phyloP scores from a whole-genome alignment of 92 coral and sea anemone genomes.

The Siderastrea siderea region DNA sequence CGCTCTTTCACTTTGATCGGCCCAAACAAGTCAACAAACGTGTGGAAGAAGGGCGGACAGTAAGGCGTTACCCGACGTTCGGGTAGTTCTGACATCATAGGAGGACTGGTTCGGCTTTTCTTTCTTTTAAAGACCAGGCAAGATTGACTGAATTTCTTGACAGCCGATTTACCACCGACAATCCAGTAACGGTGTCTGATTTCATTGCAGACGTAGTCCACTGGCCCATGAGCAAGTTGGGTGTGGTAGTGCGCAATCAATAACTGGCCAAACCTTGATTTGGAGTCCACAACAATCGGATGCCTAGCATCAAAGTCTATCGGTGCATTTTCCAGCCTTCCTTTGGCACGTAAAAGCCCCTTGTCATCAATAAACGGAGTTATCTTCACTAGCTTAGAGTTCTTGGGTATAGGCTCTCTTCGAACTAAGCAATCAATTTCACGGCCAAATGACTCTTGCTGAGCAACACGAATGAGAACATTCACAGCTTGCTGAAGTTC shows the following conservation, averaged over 20 bases:
- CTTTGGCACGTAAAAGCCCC: constrained; percentile 52
- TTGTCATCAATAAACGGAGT: constrained; percentile 45
- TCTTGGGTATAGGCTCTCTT: constrained; percentile 31
- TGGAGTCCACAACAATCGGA: constrained; percentile 35
- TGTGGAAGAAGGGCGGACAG: constrained; percentile 23
- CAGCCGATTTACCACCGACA: constrained; percentile 23
- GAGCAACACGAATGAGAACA: constrained; percentile 22
- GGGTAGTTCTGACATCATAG: constrained; percentile 55
- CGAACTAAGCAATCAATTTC: constrained; percentile 12
- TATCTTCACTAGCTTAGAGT: constrained; percentile 38
- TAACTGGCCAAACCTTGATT: constrained; percentile 31
- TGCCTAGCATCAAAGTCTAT: constrained; percentile 26
- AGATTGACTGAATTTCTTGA: neutral
- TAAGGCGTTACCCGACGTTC: constrained; percentile 35
- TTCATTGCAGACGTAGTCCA: constrained; percentile 54
- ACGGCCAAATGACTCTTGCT: constrained; percentile 14
- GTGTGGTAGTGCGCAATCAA: constrained; percentile 30
- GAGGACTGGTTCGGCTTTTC: constrained; percentile 37
- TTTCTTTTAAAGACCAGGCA: constrained; percentile 54
- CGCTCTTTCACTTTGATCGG: constrained; percentile 45
- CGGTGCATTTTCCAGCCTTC: constrained; percentile 44
- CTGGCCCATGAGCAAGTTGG: constrained; percentile 49
- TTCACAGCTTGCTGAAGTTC: constrained; percentile 32
- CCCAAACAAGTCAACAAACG: constrained; percentile 44
- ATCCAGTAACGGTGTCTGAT: constrained; percentile 60